These are phyloP conservation scores for Caenorhabditis latens DNA, from an alignment of 1,140 invertebrate genomes.

Conservation along the genomic window DNA sequence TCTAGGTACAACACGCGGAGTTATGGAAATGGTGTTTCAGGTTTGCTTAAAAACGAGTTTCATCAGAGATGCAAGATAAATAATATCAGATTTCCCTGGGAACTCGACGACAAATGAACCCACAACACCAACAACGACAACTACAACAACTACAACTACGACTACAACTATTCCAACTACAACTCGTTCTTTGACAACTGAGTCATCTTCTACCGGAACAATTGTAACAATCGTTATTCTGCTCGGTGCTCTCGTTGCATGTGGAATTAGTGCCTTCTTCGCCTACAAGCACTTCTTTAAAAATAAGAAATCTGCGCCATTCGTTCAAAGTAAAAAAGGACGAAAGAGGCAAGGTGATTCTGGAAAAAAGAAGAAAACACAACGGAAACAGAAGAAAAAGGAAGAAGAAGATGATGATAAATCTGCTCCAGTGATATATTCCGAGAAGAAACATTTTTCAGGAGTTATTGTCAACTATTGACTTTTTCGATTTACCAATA, in stretches of 20 bases:
- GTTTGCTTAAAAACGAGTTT: too few species aligned
- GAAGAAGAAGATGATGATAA: not conserved
- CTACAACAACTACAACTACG: not conserved
- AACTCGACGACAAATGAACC: too few species aligned
- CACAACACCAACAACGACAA: not conserved
- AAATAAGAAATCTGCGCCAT: not conserved
- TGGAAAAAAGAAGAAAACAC: not conserved
- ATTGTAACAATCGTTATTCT: not conserved
- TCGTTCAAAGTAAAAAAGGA: not conserved
- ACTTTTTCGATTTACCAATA: not conserved
- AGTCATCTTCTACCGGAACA: not conserved
- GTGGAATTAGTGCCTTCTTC: not conserved
- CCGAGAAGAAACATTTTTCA: constrained; percentile 9
- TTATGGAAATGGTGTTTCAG: too few species aligned
- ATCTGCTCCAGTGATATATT: not conserved
- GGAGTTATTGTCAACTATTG: not conserved
- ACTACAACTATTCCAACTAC: not conserved
- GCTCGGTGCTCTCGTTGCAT: not conserved
- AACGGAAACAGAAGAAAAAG: not conserved
- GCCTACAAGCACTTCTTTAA: not conserved
- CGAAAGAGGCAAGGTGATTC: not conserved
- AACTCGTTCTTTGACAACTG: not conserved
- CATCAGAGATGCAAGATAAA: too few species aligned
- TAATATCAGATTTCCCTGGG: too few species aligned
- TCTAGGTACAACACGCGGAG: too few species aligned